Base-by-base conservation (phyloP, 2,797 vertebrate genomes). In the Sparus aurata region DNA sequence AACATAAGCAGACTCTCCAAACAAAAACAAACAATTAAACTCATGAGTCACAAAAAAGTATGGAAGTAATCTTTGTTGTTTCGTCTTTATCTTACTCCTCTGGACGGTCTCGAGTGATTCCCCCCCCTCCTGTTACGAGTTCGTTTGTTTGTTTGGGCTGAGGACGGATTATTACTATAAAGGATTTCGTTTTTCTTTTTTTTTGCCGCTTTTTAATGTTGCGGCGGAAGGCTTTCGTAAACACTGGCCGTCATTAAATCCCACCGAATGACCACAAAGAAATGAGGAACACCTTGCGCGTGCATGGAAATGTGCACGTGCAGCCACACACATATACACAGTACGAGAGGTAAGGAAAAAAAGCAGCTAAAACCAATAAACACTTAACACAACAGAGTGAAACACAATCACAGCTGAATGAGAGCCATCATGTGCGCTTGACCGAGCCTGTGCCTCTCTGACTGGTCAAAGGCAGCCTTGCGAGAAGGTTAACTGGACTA, bases 401-500 rank as follows among this genome's bases (percentile, higher is more conserved):
- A 92, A 91, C 88, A 84, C 89, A 88, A 92, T 88, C 85, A 67
- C 63, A 69, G 87, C 78, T 76, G 81, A 93, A 92, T 85, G 85
- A 85, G 85, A 84, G 89, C 85, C 87, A 92, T 92, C 91, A 82
- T 85, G 85, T 74, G 80, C 69, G 89, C 91, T 91, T 90, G 91
- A 91, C 90, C 90, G 91, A 84, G 88, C 72, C 86, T 66, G 77
- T 46, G 83, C 75, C 82, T 83, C 86, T 77, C 85, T 64, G 88
- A 87, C 91, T 89, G 92, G 92, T 94, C 89, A 71, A 89, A 91
- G 53, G 85, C 91, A 93, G 89, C 86, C 89, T 91, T 85, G 91
- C 92, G 92, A 90, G 92, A 94, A 94, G 93, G 94, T 92, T 91
- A 94, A 92, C 91, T 30, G 92, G 93, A 93, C 92, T 83, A 92